Base-by-base conservation (phyloP, 2,888 invertebrate species). In the Gortyna flavago region DNA sequence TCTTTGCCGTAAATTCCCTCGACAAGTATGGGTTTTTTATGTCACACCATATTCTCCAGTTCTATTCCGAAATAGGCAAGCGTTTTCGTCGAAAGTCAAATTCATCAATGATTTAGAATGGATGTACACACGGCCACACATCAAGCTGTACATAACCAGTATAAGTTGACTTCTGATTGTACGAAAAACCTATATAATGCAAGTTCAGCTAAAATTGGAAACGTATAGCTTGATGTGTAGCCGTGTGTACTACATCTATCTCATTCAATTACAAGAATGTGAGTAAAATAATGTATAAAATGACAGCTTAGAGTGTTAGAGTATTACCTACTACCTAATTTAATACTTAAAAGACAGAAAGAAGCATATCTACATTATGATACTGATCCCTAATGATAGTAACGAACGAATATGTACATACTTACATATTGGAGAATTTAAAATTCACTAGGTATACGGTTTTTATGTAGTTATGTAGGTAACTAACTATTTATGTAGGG, bases 1-100 rank as follows among this genome's bases (percentile, higher is more conserved):
- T 73, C 61, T 77, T 70, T 72, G 64, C 65, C 61, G 67, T 66
- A 29, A 65, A 80, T 71, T 80, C 70, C 75, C 72, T 74, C 32
- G 72, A 62, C 38, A 61, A 48, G 18, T 9, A 16, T 29, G 29
- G 48, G 0, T 25, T 51, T 29, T 74, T n/a, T 18, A 35, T 29
- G 4, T 38, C 18, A 8, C 4, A 25, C 25, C 8, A 1, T 13
- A 38, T 25, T 32, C 32, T n/a, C 3, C 9, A 21, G 6, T n/a
- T 41, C 5, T n/a, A 21, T 32, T 57, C 13, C 32, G 1, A 70
- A 44, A 57, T 29, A 57, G 25, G 32, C 3, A 54, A 25, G 25
- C 7, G 25, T 51, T 57, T 57, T 57, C 25, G 2, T 41, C 1
- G 2, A 73, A 51, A 32, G 25, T 18, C 18, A 32, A 29, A 62